Conservation (phyloP, 2,888 invertebrate genomes). For the Heliconius cydno region DNA sequence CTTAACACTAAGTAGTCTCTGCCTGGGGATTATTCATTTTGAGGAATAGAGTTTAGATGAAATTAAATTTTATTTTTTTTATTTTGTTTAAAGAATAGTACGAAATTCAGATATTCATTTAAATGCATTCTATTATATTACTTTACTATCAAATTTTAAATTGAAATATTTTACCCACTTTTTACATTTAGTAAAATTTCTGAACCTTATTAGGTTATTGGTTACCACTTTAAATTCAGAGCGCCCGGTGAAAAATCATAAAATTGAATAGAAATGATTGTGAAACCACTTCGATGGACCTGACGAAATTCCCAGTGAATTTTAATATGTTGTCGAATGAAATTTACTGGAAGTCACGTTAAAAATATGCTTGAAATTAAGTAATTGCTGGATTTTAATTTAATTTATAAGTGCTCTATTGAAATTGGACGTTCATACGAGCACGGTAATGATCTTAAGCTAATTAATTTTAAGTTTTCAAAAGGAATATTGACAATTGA, state of each 20-base stretch:
- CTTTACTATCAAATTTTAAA: not conserved
- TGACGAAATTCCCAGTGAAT: conserved; percentile 47
- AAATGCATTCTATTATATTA: not conserved
- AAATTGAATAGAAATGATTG: conserved; percentile 53
- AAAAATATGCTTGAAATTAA: conserved; percentile 12
- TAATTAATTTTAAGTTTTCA: not conserved
- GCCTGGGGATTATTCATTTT: no score
- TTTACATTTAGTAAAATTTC: conserved; percentile 16
- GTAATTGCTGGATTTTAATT: not conserved
- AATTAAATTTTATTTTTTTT: no score
- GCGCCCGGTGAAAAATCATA: conserved; percentile 50
- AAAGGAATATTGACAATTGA: not conserved
- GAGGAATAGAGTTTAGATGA: no score
- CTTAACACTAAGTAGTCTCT: no score
- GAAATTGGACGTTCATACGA: conserved; percentile 7
- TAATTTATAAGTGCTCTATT: not conserved
- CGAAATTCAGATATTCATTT: not conserved
- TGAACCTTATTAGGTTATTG: conserved; percentile 26
- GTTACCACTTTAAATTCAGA: conserved; percentile 47
- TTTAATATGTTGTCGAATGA: conserved; percentile 45
- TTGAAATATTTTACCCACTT: conserved; percentile 3
- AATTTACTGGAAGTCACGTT: conserved; percentile 12
- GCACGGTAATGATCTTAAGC: conserved; percentile 13
- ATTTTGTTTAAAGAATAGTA: no score
- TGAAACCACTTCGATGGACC: conserved; percentile 52